Base-by-base conservation (phyloP, 2,113 vertebrate genomes). In the Forbesichthys papilliferus region DNA sequence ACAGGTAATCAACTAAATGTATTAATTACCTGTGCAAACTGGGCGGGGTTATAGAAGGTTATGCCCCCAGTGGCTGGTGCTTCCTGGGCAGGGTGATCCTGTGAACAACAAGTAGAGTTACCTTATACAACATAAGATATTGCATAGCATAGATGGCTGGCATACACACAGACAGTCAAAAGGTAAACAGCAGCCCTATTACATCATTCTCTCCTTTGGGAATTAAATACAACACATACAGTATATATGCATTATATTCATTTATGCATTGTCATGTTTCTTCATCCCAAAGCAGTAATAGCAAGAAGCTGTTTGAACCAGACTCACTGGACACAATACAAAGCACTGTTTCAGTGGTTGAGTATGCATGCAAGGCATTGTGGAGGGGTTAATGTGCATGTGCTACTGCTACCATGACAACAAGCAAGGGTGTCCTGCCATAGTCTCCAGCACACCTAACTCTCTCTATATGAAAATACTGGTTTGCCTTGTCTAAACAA, bases 21-120 rank as follows among this genome's bases (percentile, higher is more conserved):
- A 57, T 48, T 36, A 75, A 90, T 87, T 75, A 98, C 97, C 87
- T 95, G 95, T 93, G 93, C 86, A 91, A 96, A 95, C 71, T 95
- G 96, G 54, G 96, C 88, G 5, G 95, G 96, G 76, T 94, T 97
- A 88, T 96, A 96, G 88, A 98, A 97, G 0, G 93, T 92, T 55
- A 96, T 91, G 0, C 93, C 74, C 14, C 93, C 94, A 0, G 86
- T 12, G 0, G 95, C 51, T n/a, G 92, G 74, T 56, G 73, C 61
- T 71, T 75, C 93, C 0, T 79, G 84, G 10, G 81, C 60, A 0
- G 86, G 85, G 54, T 77, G 82, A 78, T 59, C 81, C 89, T 90
- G 84, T 13, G 63, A 67, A 63, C 16, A 49, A 76, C 59, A 80
- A 8, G 52, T 7, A 20, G 11, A 34, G 54, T 87, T 68, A 85